Base-by-base conservation (phyloP, 23 tunicate species). In the Halocynthia aurantium region DNA sequence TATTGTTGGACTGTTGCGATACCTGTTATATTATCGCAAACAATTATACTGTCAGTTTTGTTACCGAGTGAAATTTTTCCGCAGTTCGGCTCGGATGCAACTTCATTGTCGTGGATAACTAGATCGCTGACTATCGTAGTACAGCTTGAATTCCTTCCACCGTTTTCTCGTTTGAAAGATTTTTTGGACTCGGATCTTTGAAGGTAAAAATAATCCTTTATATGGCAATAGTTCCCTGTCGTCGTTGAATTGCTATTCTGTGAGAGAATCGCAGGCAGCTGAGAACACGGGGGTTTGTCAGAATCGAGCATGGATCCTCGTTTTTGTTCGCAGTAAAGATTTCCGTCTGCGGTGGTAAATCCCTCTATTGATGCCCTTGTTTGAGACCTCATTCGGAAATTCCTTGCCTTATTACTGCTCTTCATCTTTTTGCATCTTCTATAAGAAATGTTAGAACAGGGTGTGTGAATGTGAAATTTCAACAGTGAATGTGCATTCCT, bases 311-410 rank as follows among this genome's bases (percentile, higher is more conserved):
- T 15, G 10, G 70, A 65, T 65, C 19, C 70, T 8, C 19, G 17
- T 8, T 40, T 20, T 10, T 9, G 19, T 65, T 40, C 19, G 9
- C 31, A 10, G 19, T 15, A 15, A 10, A 65, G 22, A 10, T 65
- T 65, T 11, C 70, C 70, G 31, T 65, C 70, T 15, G 70, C 19
- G 0, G 70, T 65, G 9, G 70, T 20, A 6, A 65, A 65, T 6
- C 70, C 70, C 31, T 65, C 70, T 10, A 65, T 65, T 65, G 70
- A 20, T 8, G 70, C 70, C 31, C 19, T 65, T 0, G 49, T 65
- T 65, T 65, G 70, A 65, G 49, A 20, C 10, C 70, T 40, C 31
- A 20, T 49, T 10, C 70, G 70, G 10, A 65, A 20, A 20, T 15
- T 11, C 19, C 31, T 40, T 10, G 17, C 22, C 31, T 65, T 65